Evolutionary conservation across 2,797 vertebrate species (phyloP).

Genomic region (Smutsia gigantea): DNA sequence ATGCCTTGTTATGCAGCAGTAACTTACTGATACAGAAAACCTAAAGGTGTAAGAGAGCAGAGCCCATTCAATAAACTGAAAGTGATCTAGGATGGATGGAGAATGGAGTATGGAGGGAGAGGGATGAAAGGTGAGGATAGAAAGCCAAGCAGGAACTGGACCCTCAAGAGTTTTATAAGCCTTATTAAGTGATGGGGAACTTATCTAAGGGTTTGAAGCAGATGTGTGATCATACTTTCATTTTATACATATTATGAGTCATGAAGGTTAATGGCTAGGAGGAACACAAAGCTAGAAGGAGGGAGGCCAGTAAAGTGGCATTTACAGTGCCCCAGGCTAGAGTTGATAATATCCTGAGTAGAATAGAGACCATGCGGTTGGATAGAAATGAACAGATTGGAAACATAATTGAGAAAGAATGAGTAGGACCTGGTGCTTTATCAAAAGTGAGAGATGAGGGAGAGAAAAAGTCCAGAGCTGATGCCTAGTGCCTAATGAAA

Average conservation of each 20-base stretch:
- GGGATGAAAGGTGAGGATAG: neutral
- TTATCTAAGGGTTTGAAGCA: neutral
- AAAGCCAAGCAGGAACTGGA: neutral
- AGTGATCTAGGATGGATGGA: neutral
- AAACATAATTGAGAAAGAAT: slow-evolving; percentile 40
- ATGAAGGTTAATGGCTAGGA: neutral
- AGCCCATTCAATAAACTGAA: neutral
- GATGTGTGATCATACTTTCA: neutral
- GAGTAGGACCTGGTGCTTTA: neutral
- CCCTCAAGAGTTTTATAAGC: neutral
- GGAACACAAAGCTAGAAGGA: neutral
- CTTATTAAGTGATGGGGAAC: neutral
- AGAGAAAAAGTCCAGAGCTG: neutral
- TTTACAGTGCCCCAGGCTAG: neutral
- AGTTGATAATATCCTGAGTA: neutral
- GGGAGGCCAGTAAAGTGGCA: neutral
- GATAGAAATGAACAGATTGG: neutral
- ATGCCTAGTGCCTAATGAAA: neutral
- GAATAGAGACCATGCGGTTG: neutral
- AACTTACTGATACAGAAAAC: neutral
- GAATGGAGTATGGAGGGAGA: neutral
- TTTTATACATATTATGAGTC: neutral
- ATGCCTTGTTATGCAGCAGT: neutral
- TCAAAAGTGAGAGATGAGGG: neutral
- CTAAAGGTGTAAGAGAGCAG: slow-evolving; percentile 10